phyloP scores from a whole-genome alignment of 1,140 invertebrate genomes.

The Zophobas atratus region DNA sequence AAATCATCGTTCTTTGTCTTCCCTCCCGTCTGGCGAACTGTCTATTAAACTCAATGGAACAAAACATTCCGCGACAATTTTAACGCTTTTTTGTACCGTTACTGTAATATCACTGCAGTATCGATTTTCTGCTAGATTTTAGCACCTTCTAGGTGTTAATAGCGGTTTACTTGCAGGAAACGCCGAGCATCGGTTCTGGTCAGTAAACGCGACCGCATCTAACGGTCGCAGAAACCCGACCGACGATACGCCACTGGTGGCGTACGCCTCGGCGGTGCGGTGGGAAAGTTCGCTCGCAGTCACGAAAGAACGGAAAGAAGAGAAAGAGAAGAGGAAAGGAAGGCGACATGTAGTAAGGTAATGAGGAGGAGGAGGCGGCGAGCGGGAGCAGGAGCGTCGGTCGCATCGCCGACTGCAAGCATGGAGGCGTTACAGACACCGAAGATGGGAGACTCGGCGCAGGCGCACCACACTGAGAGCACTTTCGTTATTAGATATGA shows the following conservation, averaged over 20 bases:
- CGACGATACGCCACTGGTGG: conserved; percentile 25
- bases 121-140: conserved; percentile 13
- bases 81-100: neutral
- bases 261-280: neutral
- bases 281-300: conserved; percentile 15
- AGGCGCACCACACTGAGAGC: no score
- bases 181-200: conserved; percentile 11
- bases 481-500: no score
- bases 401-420: conserved; percentile 13
- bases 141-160: conserved; percentile 5
- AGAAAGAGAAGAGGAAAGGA: neutral
- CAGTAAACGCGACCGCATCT: conserved; percentile 29
- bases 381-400: conserved; percentile 5
- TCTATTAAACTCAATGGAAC: neutral
- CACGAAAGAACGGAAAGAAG: conserved; percentile 11
- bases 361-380: neutral
- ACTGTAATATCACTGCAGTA: neutral
- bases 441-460: no score
- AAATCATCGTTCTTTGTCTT: no score
- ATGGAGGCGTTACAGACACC: conserved; percentile 21
- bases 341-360: neutral
- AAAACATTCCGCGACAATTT: neutral
- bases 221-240: neutral
- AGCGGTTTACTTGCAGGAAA: conserved; percentile 26
- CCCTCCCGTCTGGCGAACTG: neutral